Base-by-base conservation (phyloP, 1,140 invertebrate species). In the Nebria ingens region DNA sequence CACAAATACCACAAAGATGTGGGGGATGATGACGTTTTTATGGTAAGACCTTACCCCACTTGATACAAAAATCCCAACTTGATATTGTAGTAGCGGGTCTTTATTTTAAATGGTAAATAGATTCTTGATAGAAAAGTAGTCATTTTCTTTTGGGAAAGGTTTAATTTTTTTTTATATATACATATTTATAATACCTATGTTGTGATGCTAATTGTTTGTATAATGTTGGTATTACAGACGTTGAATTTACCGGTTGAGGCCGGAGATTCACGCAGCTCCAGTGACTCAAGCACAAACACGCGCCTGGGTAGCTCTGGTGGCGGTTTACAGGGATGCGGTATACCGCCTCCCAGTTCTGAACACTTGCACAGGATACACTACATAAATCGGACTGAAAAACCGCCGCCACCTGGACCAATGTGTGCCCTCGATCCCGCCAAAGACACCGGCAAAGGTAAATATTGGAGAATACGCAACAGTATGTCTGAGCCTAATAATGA, bases 21-120 rank as follows among this genome's bases (percentile, higher is more conserved):
- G 61, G 84, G 83, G 56, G 87, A 89, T 69, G 86, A 89, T 70
- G 86, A 89, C 70, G 86, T 90, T 62, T 90, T 90, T 73, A 89
- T 89, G 86, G 86, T 87, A 72, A 77, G 76, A n/a, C n/a, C n/a
- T n/a, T n/a, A n/a, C n/a, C n/a, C n/a, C n/a, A n/a, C 70, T 57
- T 52, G 42, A 51, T n/a, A n/a, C n/a, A n/a, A n/a, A n/a, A n/a
- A n/a, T n/a, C n/a, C n/a, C n/a, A n/a, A n/a, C n/a, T n/a, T n/a
- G n/a, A n/a, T n/a, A n/a, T n/a, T n/a, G n/a, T n/a, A n/a, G n/a
- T n/a, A n/a, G n/a, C n/a, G n/a, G n/a, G n/a, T n/a, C n/a, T n/a
- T n/a, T n/a, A n/a, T n/a, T n/a, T n/a, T n/a, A n/a, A n/a, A n/a
- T n/a, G n/a, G n/a, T n/a, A n/a, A n/a, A n/a, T n/a, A n/a, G n/a